These are phyloP conservation scores for Coecobrya sp. DNA, from an alignment of 2,888 invertebrate genomes.

Conservation along the genomic window DNA sequence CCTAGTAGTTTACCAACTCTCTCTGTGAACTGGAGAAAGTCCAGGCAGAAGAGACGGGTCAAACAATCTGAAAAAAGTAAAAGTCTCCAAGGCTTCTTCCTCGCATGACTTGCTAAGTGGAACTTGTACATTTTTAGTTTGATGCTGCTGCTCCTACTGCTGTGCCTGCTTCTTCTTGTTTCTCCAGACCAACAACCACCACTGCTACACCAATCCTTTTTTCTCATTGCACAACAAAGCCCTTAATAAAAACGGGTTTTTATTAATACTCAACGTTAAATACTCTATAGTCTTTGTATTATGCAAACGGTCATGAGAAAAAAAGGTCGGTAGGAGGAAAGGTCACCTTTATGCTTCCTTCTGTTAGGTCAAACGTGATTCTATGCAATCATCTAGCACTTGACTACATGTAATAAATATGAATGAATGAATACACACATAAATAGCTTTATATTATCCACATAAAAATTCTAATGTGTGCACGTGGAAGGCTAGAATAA, in stretches of 20 bases:
- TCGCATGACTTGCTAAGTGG: constrained; percentile 80
- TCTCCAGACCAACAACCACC: not conserved
- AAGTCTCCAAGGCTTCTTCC: constrained; percentile 79
- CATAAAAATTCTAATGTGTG: constrained; percentile 26
- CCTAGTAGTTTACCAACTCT: constrained; percentile 19
- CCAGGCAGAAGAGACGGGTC: constrained; percentile 67
- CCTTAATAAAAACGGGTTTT: constrained; percentile 59
- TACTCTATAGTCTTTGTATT: constrained; percentile 34
- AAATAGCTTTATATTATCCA: not conserved
- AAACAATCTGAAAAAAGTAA: constrained; percentile 76
- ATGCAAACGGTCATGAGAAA: constrained; percentile 57
- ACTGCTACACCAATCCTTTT: constrained; percentile 8
- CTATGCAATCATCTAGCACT: not conserved
- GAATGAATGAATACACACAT: not conserved
- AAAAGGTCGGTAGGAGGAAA: constrained; percentile 45
- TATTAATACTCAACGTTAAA: constrained; percentile 62
- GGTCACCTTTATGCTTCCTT: constrained; percentile 67
- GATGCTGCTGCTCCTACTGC: not conserved
- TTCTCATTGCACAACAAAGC: constrained; percentile 64
- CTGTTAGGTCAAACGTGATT: constrained; percentile 56
- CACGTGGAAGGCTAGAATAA: constrained; percentile 21
- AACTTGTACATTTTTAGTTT: constrained; percentile 76
- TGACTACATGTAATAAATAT: not conserved
- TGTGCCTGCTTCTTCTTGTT: constrained; percentile 23
- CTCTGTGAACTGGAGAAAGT: constrained; percentile 75